Conservation (phyloP, 2,113 vertebrate species). For the Siniperca knerii region DNA sequence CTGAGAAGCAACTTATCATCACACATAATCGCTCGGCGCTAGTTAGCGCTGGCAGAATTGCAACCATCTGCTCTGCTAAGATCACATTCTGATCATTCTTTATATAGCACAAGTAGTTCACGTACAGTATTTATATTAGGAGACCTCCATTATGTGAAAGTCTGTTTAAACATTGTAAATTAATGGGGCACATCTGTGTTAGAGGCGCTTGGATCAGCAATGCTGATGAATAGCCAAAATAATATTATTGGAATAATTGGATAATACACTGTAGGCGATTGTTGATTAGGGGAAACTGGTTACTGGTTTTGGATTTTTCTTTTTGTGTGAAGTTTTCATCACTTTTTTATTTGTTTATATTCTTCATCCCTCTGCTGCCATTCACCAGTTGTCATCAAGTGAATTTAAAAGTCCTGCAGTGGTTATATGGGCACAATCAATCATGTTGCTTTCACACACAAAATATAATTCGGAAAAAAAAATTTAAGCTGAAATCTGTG, state of each 20-base stretch:
- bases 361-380: neutral
- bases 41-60: constrained; percentile 76
- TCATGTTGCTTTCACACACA: neutral
- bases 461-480: neutral
- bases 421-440: neutral
- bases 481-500: neutral
- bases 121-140: constrained; percentile 59
- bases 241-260: no score
- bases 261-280: neutral
- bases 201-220: constrained; percentile 16
- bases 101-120: constrained; percentile 47
- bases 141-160: constrained; percentile 51
- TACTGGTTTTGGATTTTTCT: neutral
- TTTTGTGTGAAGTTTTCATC: neutral
- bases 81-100: constrained; percentile 75
- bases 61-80: constrained; percentile 77
- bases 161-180: constrained; percentile 48
- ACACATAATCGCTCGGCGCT: constrained; percentile 75
- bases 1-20: constrained; percentile 77
- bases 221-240: neutral
- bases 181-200: constrained; percentile 54
- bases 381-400: neutral
- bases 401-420: neutral
- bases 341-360: neutral
- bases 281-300: neutral